Base-by-base conservation (phyloP, 2,888 invertebrate genomes). In the Hirudinaria manillensis region DNA sequence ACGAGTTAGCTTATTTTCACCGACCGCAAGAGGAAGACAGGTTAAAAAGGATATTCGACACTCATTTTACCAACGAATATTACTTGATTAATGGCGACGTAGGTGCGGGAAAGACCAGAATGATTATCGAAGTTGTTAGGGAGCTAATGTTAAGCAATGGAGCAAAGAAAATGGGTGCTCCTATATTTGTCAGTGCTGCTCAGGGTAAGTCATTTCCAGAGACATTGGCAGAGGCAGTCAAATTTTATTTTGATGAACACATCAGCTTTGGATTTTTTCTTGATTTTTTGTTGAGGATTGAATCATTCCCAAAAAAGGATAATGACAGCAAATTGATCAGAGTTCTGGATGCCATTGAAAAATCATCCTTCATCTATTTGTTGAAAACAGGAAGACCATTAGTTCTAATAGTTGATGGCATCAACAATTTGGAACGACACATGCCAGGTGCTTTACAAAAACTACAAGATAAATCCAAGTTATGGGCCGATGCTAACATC, bases 401-500 rank as follows among this genome's bases (percentile, higher is more conserved):
- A n/a, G 80, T 80, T 27, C 55, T 80, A 4, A 75, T 80, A n/a
- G 77, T 80, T n/a, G 80, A 80, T 71, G 78, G 75, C 51, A 65
- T 77, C 7, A 74, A 78, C 55, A 21, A 29, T 27, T 71, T 80
- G 10, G 45, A 56, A 16, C 10, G 65, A 36, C 55, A 76, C 32
- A 68, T 75, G 53, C 78, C 77, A 16, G 75, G 66, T 16, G 77
- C 79, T 3, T 29, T 79, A n/a, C 36, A 75, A 55, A 65, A 55
- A 45, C 38, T 78, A 27, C 78, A 80, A 74, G 77, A 76, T n/a
- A 80, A 80, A 71, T 79, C 80, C n/a, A 80, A 80, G 65, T 72
- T 80, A 21, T 80, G 80, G 80, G 78, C 80, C 2, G 80, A 80
- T 70, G 74, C 79, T 32, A 79, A 80, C 68, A 77, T 78, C 16